phyloP scores from a whole-genome alignment of 1,140 invertebrate genomes.

The Harpegnathos saltator region DNA sequence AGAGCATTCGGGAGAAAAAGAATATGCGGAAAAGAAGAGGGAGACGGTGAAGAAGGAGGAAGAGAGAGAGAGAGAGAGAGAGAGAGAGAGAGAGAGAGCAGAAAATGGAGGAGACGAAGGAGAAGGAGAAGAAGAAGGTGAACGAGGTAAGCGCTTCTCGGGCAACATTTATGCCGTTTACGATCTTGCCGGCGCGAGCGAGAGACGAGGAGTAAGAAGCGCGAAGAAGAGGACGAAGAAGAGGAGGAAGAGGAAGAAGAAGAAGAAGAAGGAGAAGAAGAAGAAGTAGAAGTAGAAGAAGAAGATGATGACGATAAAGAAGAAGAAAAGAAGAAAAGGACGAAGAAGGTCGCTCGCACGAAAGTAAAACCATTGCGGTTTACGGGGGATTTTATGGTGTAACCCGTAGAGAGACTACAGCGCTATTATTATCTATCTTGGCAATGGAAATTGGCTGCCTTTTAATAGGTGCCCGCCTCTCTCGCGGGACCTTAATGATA shows the following conservation, averaged over 20 bases:
- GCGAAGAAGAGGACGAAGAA: conserved; percentile 12
- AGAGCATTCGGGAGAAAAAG: conserved; percentile 29
- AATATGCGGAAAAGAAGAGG: neutral
- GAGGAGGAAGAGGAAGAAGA: neutral
- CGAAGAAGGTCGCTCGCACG: conserved; percentile 33
- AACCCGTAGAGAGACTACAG: conserved; percentile 56
- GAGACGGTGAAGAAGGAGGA: neutral
- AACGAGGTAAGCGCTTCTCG: conserved; percentile 49
- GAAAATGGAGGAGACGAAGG: conserved; percentile 21
- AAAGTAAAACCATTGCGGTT: conserved; percentile 76
- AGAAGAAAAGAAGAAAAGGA: neutral
- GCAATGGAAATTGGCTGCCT: conserved; percentile 64
- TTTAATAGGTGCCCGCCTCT: conserved; percentile 63
- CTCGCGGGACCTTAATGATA: conserved; percentile 55
- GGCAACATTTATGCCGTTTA: conserved; percentile 69
- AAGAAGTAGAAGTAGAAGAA: conserved; percentile 13
- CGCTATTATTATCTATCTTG: conserved; percentile 75
- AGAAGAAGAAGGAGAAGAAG: neutral
- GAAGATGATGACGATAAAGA: too few species aligned
- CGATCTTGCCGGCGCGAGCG: conserved; percentile 55
- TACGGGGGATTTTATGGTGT: conserved; percentile 72
- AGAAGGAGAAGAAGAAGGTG: conserved; percentile 15
- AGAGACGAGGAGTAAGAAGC: conserved; percentile 24
- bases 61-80: conserved; percentile 3
- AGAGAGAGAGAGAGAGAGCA: conserved; percentile 31